Percentiles rank a stretch among this genome's conserved stretches.
phyloP scores from a whole-genome alignment of 2,113 vertebrate genomes.

The Chaetops frenatus region DNA sequence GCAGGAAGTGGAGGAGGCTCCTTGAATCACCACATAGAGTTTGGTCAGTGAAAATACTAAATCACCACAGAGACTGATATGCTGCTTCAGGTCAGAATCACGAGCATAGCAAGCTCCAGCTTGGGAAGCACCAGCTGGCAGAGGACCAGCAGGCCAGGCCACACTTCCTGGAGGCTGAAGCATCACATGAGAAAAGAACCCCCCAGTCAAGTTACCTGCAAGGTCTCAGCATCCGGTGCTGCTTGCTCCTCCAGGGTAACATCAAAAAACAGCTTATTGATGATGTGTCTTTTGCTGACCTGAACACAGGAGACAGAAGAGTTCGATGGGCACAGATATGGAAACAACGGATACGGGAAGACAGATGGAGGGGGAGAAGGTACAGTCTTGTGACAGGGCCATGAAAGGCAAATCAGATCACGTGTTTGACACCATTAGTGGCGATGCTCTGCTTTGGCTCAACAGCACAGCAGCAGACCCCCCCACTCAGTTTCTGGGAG shows the following conservation, averaged over 20 bases:
- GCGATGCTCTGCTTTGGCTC: neutral
- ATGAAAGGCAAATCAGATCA: neutral
- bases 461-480: neutral
- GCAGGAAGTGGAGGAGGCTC: neutral
- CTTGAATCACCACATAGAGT: neutral
- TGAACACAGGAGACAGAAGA: slow-evolving; percentile 50
- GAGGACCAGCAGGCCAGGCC: neutral
- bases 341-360: neutral
- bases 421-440: neutral
- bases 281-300: slow-evolving; percentile 89
- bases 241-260: slow-evolving; percentile 77
- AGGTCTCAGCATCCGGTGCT: slow-evolving; percentile 78
- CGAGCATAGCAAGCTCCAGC: neutral
- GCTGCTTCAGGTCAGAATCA: neutral
- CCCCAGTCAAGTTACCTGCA: slow-evolving; percentile 77
- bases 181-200: neutral
- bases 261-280: slow-evolving; percentile 91
- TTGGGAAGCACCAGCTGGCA: neutral
- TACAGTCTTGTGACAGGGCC: neutral
- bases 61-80: neutral
- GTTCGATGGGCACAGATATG: neutral
- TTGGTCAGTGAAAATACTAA: neutral
- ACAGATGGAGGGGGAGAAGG: neutral
- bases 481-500: neutral
- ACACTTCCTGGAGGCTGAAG: neutral